Evolutionary conservation across 2,113 vertebrate species (phyloP).

Genomic region (Colius striatus): DNA sequence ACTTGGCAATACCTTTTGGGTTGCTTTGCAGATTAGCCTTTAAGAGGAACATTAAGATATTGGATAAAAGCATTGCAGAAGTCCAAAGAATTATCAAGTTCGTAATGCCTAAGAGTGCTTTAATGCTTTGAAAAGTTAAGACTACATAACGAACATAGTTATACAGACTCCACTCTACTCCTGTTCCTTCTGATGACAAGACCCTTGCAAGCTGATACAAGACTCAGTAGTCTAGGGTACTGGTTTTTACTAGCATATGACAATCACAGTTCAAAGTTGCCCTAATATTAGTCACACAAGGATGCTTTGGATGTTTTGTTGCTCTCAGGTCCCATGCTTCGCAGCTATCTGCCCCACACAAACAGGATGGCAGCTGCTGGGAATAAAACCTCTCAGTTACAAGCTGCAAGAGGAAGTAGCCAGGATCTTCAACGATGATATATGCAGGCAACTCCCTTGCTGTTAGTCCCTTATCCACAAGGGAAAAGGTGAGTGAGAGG

Average conservation of each 20-base stretch:
- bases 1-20: not conserved
- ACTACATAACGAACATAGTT: not conserved
- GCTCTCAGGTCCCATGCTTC: not conserved
- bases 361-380: not conserved
- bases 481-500: not conserved
- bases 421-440: not conserved
- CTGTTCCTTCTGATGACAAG: not conserved
- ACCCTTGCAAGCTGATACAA: not conserved
- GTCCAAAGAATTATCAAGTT: not conserved
- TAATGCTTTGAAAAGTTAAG: not conserved
- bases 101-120: not conserved
- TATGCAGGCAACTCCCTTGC: fast-evolving
- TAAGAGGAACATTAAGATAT: not conserved
- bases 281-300: not conserved
- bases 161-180: not conserved
- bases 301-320: not conserved
- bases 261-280: not conserved
- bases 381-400: not conserved
- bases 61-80: not conserved
- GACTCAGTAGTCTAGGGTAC: not conserved
- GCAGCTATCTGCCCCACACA: not conserved
- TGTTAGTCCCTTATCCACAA: not conserved
- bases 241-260: not conserved
- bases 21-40: not conserved
- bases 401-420: not conserved